Evolutionary conservation across 2,888 invertebrate species (phyloP), one percentile per base, ranked within the genome.

Genomic region (Thalpophila matura): DNA sequence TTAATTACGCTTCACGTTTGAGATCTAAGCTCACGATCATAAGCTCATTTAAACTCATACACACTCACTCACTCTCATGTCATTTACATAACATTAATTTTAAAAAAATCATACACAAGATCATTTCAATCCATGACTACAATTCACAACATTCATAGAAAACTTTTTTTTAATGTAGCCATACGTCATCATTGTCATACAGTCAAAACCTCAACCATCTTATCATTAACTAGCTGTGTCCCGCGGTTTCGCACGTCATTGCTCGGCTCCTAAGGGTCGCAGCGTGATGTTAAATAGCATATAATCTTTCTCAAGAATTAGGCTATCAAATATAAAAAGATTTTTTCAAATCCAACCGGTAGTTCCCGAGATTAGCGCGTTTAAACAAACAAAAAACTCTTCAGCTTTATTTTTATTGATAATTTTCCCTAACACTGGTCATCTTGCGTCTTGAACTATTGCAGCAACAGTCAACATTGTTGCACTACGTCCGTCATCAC

Each of bases 401-500:
- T n/a, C n/a, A n/a, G n/a, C n/a, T n/a, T n/a, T n/a, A n/a, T n/a
- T n/a, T n/a, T n/a, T n/a, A n/a, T 40, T 33, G n/a, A 12, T 40
- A 5, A 43, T 18, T 26, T 27, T 29, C 2, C 1, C 3, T 22
- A 37, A 33, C 22, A 27, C 4, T 6, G 20, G 14, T 14, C 27
- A 33, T 38, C 14, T 31, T 27, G 26, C 18, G 5, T 50, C 12
- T 31, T 26, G 22, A 38, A 26, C 53, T 29, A 12, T 35, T 33
- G 18, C 47, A 40, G 9, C 27, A 56, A 20, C 12, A 24, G 2
- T 45, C 38, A 29, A 65, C n/a, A 45, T 3, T 31, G 20, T 46
- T 59, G 37, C 33, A 40, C 14, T 55, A 50, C 64, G 66, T 62
- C 45, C 54, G 50, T 53, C 58, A 56, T 27, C 12, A 38, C 51